These are phyloP conservation scores for Ochropacha duplaris DNA, from an alignment of 2,888 invertebrate species.

Conservation along the genomic window DNA sequence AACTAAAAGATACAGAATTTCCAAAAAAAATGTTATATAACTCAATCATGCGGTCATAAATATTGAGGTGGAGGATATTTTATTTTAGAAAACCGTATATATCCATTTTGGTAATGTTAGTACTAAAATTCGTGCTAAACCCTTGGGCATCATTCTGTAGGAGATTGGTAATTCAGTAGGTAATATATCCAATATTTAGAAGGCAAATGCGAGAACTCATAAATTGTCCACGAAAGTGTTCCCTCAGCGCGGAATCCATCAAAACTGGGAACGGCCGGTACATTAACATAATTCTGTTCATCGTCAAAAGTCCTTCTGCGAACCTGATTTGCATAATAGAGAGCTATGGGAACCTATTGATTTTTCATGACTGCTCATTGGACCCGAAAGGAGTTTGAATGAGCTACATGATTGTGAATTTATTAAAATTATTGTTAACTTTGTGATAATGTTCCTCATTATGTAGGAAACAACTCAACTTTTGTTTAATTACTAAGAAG, in stretches of 20 bases:
- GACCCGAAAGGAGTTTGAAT: neutral
- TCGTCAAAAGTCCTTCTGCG: slow-evolving; percentile 4
- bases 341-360: neutral
- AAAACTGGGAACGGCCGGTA: slow-evolving; percentile 22
- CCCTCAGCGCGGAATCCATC: slow-evolving; percentile 23
- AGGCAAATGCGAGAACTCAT: slow-evolving; percentile 7
- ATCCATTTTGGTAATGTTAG: too few relatives aligned
- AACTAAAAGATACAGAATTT: too few relatives aligned
- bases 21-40: too few relatives aligned
- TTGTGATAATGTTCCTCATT: neutral
- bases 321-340: neutral
- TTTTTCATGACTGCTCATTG: neutral
- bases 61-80: too few relatives aligned
- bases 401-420: neutral
- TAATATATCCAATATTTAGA: neutral
- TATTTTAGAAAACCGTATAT: too few relatives aligned
- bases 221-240: slow-evolving; percentile 28
- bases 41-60: too few relatives aligned
- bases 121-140: too few relatives aligned
- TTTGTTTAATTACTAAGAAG: neutral
- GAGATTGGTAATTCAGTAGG: too few relatives aligned
- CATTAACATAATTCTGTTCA: slow-evolving; percentile 33
- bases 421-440: neutral
- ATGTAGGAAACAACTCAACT: neutral
- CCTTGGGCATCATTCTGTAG: too few relatives aligned